phyloP scores from a whole-genome alignment of 1,140 invertebrate genomes.

The Neoseiulus cucumeris region DNA sequence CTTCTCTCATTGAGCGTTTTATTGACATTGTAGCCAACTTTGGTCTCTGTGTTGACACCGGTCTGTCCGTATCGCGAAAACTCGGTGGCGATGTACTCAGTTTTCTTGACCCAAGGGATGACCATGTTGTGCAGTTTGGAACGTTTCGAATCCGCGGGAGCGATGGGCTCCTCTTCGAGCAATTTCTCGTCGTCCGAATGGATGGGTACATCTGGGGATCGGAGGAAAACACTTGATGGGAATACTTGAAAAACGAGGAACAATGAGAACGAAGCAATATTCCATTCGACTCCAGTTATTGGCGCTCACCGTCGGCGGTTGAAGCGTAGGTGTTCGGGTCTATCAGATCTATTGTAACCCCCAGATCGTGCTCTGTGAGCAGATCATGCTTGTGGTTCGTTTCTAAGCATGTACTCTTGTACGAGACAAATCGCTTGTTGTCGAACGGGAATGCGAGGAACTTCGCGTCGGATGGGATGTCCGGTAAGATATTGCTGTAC shows the following conservation, averaged over 20 bases:
- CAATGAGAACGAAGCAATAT: neutral
- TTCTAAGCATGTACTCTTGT: conserved; percentile 73
- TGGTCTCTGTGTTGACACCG: conserved; percentile 86
- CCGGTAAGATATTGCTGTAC: conserved; percentile 85
- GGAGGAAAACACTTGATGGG: neutral
- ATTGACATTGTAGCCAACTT: conserved; percentile 90
- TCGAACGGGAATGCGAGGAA: conserved; percentile 94
- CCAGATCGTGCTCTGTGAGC: conserved; percentile 84
- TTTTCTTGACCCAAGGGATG: conserved; percentile 88
- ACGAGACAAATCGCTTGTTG: conserved; percentile 76
- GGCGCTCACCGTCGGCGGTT: conserved; percentile 23
- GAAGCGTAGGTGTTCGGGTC: conserved; percentile 74
- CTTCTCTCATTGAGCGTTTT: conserved; percentile 85
- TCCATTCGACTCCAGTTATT: too few species aligned
- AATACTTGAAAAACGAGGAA: neutral
- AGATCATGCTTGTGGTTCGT: conserved; percentile 89
- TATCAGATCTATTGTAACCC: conserved; percentile 86
- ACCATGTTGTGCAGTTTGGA: conserved; percentile 68
- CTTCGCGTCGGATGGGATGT: conserved; percentile 95
- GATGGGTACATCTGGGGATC: conserved; percentile 12
- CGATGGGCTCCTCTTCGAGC: conserved; percentile 21
- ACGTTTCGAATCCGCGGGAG: conserved; percentile 21
- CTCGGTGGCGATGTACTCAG: conserved; percentile 97
- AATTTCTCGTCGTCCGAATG: conserved; percentile 22
- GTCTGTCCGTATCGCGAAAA: conserved; percentile 70